Percentiles rank a stretch among this genome's conserved stretches.
Evolutionary conservation across 92 coral and sea anemone genomes (phyloP).

Genomic region (Micromussa lordhowensis): DNA sequence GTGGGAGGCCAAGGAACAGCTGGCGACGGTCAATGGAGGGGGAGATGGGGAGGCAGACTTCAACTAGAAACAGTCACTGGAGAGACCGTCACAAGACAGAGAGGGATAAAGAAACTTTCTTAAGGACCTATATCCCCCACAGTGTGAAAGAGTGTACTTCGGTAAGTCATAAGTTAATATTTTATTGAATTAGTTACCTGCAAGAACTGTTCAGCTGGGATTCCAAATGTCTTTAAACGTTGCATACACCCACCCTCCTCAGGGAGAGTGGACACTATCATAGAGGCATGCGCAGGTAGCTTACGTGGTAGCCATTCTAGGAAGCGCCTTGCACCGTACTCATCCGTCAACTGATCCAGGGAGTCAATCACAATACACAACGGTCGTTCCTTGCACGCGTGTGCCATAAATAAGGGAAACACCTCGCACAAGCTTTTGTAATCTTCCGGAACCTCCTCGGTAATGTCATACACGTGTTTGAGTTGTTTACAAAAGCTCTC

Average conservation of each 20-base stretch:
- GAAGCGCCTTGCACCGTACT: slow-evolving; percentile 66
- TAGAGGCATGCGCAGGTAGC: slow-evolving; percentile 60
- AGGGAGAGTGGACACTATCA: slow-evolving; percentile 72
- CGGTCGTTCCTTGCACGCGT: slow-evolving; percentile 58
- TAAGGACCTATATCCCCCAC: no score
- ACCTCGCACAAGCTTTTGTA: slow-evolving; percentile 61
- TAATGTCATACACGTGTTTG: slow-evolving; percentile 49
- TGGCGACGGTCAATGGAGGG: no score
- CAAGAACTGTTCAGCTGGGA: slow-evolving; percentile 48
- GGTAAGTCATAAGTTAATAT: no score
- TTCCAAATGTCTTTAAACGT: slow-evolving; percentile 58
- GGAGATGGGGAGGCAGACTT: no score
- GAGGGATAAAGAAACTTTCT: no score
- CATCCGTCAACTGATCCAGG: slow-evolving; percentile 74
- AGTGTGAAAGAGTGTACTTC: no score
- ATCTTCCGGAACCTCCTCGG: slow-evolving; percentile 63
- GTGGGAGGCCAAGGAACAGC: no score
- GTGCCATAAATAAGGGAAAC: slow-evolving; percentile 55
- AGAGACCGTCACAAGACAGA: no score
- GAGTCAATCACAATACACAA: slow-evolving; percentile 75
- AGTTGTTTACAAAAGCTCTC: slow-evolving; percentile 66
- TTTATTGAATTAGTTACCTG: slow-evolving; percentile 19
- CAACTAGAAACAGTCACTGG: no score
- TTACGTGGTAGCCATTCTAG: slow-evolving; percentile 77
- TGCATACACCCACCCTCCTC: slow-evolving; percentile 65